phyloP scores from a whole-genome alignment of 2,888 invertebrate species.

The Cheilosia variabilis region DNA sequence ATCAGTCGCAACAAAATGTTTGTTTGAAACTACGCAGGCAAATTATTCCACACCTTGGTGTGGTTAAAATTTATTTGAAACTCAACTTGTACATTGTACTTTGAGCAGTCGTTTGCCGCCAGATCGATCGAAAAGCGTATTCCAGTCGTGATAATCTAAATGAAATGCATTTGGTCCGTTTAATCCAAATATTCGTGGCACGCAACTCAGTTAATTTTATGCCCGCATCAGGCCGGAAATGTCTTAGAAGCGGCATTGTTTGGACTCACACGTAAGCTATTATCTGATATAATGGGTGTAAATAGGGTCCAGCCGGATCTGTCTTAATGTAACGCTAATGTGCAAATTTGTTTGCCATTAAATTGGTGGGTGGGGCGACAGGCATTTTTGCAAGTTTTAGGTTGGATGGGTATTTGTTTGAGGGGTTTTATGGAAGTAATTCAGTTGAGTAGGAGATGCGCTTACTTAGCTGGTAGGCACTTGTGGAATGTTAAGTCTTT shows the following conservation, averaged over 20 bases:
- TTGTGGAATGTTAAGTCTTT: too few relatives aligned
- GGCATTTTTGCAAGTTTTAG: too few relatives aligned
- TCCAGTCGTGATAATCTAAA: slow-evolving; percentile 18
- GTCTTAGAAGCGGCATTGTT: background rate
- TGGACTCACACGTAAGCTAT: slow-evolving; percentile 23
- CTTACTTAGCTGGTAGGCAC: too few relatives aligned
- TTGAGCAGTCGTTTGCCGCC: slow-evolving; percentile 2
- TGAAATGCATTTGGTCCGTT: background rate
- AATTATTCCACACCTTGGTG: background rate
- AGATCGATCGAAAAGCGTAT: slow-evolving; percentile 25
- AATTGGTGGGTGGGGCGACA: too few relatives aligned
- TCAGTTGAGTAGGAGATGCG: too few relatives aligned
- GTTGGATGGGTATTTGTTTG: too few relatives aligned
- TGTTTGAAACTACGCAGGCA: background rate
- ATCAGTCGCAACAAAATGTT: slow-evolving; percentile 34
- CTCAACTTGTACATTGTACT: slow-evolving; percentile 24
- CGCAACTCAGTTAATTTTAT: background rate
- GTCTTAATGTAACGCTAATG: slow-evolving; percentile 38
- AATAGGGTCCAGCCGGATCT: slow-evolving; percentile 52
- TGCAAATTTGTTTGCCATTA: background rate
- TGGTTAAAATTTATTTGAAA: background rate
- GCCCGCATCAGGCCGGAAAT: background rate
- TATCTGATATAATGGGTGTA: slow-evolving; percentile 23
- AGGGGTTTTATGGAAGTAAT: too few relatives aligned
- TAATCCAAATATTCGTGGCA: background rate